These are phyloP conservation scores for Platerodrilus igneus DNA, from an alignment of 2,888 invertebrate genomes.

Conservation along the genomic window DNA sequence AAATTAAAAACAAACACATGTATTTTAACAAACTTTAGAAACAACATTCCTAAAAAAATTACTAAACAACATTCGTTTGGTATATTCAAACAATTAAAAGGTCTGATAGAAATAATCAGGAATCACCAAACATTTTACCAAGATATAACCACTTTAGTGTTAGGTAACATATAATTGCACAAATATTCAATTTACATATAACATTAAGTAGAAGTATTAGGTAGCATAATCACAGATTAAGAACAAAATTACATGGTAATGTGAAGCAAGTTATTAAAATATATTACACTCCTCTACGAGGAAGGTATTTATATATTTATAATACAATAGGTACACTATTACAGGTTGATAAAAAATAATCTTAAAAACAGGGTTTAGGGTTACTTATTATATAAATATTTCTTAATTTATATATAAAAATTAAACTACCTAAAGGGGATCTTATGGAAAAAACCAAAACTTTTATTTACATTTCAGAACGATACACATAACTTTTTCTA, in stretches of 20 bases:
- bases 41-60: too few relatives aligned
- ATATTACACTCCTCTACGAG: slow-evolving; percentile 32
- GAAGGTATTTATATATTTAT: slow-evolving; percentile 29
- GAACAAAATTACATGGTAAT: slow-evolving; percentile 36
- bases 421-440: slow-evolving; percentile 17
- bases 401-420: too few relatives aligned
- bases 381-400: too few relatives aligned
- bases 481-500: slow-evolving; percentile 27
- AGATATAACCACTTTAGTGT: slow-evolving; percentile 10
- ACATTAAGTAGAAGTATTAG: slow-evolving; percentile 41
- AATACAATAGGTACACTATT: slow-evolving; percentile 27
- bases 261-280: slow-evolving; percentile 37
- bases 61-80: too few relatives aligned
- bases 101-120: too few relatives aligned
- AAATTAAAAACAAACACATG: slow-evolving; percentile 17
- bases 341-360: slow-evolving; percentile 20
- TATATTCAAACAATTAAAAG: too few relatives aligned
- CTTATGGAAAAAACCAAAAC: slow-evolving; percentile 20
- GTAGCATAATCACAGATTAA: slow-evolving; percentile 47
- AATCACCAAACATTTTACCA: not conserved
- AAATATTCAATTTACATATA: slow-evolving; percentile 36
- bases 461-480: slow-evolving; percentile 20
- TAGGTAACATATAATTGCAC: slow-evolving; percentile 23
- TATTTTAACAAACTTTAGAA: too few relatives aligned
- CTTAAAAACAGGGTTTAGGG: slow-evolving; percentile 16